phyloP scores from a whole-genome alignment of 64 coral and sea anemone species.

The Exaiptasia diaphana region DNA sequence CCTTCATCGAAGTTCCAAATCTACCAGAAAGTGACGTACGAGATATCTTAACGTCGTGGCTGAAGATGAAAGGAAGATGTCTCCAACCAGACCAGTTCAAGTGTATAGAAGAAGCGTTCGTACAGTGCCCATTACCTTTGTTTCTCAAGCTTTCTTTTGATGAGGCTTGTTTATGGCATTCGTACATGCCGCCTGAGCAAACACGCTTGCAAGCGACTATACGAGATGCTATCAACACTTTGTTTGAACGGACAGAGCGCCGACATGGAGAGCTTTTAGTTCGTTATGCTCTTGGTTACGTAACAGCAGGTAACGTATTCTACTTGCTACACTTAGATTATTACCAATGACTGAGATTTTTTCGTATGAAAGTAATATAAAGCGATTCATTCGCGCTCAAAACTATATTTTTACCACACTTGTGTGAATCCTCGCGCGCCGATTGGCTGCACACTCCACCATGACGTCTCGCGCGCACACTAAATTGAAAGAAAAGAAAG shows the following conservation, averaged over 20 bases:
- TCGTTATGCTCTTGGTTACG: slow-evolving; percentile 68
- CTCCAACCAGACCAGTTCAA: slow-evolving; percentile 45
- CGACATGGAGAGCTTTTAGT: slow-evolving; percentile 66
- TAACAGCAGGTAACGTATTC: slow-evolving; percentile 61
- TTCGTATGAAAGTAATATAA: too few relatives aligned
- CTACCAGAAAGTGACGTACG: slow-evolving; percentile 52
- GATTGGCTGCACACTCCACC: too few relatives aligned
- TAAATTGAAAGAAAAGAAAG: too few relatives aligned
- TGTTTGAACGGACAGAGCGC: slow-evolving; percentile 65
- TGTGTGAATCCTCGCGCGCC: too few relatives aligned
- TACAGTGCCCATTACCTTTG: slow-evolving; percentile 67
- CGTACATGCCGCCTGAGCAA: slow-evolving; percentile 47
- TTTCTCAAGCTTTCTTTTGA: slow-evolving; percentile 85
- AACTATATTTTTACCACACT: too few relatives aligned
- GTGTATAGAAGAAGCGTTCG: slow-evolving; percentile 45
- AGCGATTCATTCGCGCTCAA: too few relatives aligned
- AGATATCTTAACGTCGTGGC: slow-evolving; percentile 66
- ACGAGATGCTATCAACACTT: slow-evolving; percentile 59
- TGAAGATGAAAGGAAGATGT: slow-evolving; percentile 31
- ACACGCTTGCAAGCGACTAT: slow-evolving; percentile 44
- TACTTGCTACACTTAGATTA: not conserved
- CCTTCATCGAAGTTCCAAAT: slow-evolving; percentile 56
- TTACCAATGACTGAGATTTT: not conserved
- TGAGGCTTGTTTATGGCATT: slow-evolving; percentile 68
- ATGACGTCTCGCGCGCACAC: too few relatives aligned